Evolutionary conservation across 2,797 vertebrate genomes (phyloP), one percentile per base, ranked within the genome.

Genomic region (Cirrhinus mrigala): DNA sequence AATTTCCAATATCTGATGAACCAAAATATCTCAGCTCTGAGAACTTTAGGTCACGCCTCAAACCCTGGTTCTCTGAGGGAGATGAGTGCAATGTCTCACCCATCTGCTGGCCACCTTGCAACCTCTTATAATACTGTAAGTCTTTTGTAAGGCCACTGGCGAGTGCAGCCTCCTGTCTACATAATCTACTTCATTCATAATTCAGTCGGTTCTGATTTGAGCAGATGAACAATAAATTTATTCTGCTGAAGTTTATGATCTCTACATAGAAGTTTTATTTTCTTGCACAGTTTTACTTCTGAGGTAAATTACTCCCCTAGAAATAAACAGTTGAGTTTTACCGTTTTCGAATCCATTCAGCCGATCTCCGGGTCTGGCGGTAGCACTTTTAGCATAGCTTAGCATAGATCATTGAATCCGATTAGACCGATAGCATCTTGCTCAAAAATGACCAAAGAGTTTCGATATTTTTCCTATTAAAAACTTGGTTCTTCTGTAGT

Each of bases 21-120:
- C 74, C 24, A 78, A 78, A 46, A 69, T 78, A 68, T 78, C n/a
- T 78, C 11, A 69, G 24, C 8, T 14, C 33, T 79, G 74, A 79
- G 54, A 29, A 64, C 58, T 79, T 48, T 18, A 29, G n/a, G 10
- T 27, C 40, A 62, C 0, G 5, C 9, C 15, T 62, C 1, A 10
- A 64, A 64, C 2, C 40, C 18, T 80, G 46, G 27, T 16, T 52
- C 44, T 68, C 62, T 48, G 16, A 50, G 6, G 16, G 60, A 52
- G 18, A 52, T 3, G 3, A 15, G 24, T 52, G 22, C n/a, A 66
- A 37, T 68, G 37, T 50, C 27, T 50, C 11, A 29, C 4, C 6
- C 16, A 48, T 52, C 27, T 68, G 44, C 37, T 33, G 16, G 22
- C 37, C 8, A 60, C 56, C 22, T 6, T 18, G 4, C 58, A 78